Base-by-base conservation (phyloP, 2,888 invertebrate species). In the Ophion ventricosus region DNA sequence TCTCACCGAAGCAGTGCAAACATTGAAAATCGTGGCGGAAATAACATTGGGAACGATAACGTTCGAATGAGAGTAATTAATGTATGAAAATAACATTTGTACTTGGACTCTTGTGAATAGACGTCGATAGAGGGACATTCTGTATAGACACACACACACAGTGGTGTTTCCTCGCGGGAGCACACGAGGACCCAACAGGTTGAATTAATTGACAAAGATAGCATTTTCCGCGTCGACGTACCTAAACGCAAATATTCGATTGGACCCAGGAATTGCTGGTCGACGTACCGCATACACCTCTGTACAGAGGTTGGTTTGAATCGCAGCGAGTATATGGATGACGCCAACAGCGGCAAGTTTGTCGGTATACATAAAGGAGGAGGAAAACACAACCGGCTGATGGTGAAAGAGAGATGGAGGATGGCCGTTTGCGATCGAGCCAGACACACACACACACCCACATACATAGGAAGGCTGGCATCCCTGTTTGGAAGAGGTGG, bases 191-290 rank as follows among this genome's bases (percentile, higher is more conserved):
- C 49, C 14, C 92, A 92, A 91, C 92, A 91, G 91, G 91, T 92
- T 91, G 90, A 91, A 93, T 92, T 92, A 92, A 93, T 93, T 92
- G 91, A 92, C 91, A 91, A 93, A 92, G 92, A 92, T 91, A 91
- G 91, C 89, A 91, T 92, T 92, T 92, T 92, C 90, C 92, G 89
- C 91, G 89, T 91, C 89, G 89, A 89, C 90, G 90, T 91, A 88
- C 89, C 90, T 90, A 89, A 92, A 92, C 90, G 90, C 91, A 91
- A 92, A 92, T 91, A 92, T 92, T 92, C 91, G 91, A 90, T 90
- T 88, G 91, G 88, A 80, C 57, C 73, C 40, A 61, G 74, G 49
- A 64, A 57, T 8, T 23, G 57, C 23, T 85, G 88, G 88, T 87
- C 86, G 82, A 76, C 70, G 64, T 11, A 23, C 63, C 35, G 7